These are phyloP conservation scores for Phataginus tricuspis DNA, from an alignment of 2,797 vertebrate genomes.

Conservation along the genomic window DNA sequence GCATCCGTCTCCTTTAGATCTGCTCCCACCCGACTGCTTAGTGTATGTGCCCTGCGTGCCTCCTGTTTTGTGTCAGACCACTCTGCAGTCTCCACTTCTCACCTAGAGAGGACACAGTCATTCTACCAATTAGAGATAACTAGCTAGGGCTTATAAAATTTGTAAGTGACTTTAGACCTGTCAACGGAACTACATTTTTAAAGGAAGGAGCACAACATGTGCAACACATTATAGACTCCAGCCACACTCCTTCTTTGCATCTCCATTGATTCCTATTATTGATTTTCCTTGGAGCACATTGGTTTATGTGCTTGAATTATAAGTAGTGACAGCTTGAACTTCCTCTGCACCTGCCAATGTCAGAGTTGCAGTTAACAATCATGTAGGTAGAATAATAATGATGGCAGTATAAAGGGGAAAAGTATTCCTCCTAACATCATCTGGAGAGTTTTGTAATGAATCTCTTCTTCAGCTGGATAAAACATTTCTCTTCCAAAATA, in stretches of 20 bases:
- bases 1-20: neutral
- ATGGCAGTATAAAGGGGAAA: neutral
- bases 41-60: neutral
- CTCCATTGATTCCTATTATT: neutral
- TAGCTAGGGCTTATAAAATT: neutral
- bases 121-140: neutral
- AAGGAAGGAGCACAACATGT: neutral
- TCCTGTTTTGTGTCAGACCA: neutral
- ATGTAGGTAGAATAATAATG: conserved; percentile 19
- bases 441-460: neutral
- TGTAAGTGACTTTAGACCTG: neutral
- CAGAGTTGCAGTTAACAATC: conserved; percentile 33
- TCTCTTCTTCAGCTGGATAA: neutral
- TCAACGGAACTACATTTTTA: neutral
- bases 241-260: neutral
- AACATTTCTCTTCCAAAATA: neutral
- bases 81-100: neutral
- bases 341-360: conserved; percentile 36
- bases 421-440: neutral
- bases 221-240: neutral
- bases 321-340: conserved; percentile 46
- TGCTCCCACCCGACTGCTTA: neutral
- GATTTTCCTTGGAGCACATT: conserved; percentile 26
- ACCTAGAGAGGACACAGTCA: neutral
- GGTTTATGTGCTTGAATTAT: conserved; percentile 14